Percentiles rank a stretch among this genome's conserved stretches.
Conservation (phyloP, 2,797 vertebrate genomes). For the Hypotaenidia okinawae region DNA sequence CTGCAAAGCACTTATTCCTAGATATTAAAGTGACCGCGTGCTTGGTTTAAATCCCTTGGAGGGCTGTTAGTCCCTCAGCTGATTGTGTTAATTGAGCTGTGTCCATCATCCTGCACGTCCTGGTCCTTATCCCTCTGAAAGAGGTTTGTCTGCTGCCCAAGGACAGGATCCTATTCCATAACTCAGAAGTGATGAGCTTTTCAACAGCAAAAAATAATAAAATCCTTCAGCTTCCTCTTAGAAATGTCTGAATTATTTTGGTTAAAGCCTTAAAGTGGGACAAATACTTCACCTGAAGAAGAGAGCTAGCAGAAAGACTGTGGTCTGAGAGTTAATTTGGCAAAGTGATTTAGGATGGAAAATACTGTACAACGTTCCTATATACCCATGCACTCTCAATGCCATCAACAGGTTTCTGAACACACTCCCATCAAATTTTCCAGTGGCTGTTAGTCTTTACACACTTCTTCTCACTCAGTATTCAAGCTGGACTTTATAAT, state of each 20-base stretch:
- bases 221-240: not conserved
- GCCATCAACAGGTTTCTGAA: not conserved
- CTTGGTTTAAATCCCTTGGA: not conserved
- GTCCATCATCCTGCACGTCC: not conserved
- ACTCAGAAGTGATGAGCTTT: not conserved
- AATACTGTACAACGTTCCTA: not conserved
- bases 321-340: not conserved
- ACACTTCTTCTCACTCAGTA: not conserved
- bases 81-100: not conserved
- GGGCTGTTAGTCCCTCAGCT: not conserved
- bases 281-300: not conserved
- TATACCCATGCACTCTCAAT: not conserved
- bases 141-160: not conserved
- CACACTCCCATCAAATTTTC: not conserved
- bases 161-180: not conserved
- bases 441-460: not conserved
- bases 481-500: not conserved
- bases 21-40: not conserved
- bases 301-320: not conserved
- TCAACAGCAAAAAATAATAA: not conserved
- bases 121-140: not conserved
- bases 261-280: not conserved
- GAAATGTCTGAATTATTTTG: not conserved
- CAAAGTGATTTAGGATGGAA: not conserved
- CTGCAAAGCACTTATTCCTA: not conserved